Conservation (phyloP, 2,888 invertebrate species). For the Leucania comma region DNA sequence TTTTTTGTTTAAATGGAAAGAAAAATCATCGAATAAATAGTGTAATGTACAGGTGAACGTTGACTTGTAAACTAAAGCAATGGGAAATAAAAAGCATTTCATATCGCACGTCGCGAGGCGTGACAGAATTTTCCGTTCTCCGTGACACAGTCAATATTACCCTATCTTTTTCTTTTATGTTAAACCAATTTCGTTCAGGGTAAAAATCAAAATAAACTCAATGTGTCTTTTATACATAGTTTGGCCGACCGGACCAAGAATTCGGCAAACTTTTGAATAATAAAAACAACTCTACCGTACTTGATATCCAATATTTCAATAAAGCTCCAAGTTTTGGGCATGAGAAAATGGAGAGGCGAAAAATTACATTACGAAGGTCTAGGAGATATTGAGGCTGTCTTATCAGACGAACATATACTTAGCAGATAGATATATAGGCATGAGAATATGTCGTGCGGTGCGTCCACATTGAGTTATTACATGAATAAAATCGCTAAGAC, state of each 20-base stretch:
- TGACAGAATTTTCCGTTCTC: conserved; percentile 65
- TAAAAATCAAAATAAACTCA: conserved; percentile 81
- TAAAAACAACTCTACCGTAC: conserved; percentile 86
- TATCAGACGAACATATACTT: conserved; percentile 70
- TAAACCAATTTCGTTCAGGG: conserved; percentile 75
- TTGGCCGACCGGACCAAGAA: conserved; percentile 71
- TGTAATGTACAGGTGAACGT: conserved; percentile 19
- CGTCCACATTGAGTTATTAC: conserved; percentile 59
- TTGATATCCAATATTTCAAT: conserved; percentile 90
- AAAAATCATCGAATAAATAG: neutral
- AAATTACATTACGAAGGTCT: conserved; percentile 89
- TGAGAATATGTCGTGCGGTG: conserved; percentile 50
- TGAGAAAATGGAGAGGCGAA: conserved; percentile 85
- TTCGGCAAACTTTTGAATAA: conserved; percentile 83
- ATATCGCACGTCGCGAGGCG: conserved; percentile 64
- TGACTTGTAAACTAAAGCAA: conserved; percentile 45
- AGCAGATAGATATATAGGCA: conserved; percentile 55
- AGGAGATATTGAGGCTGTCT: conserved; percentile 82
- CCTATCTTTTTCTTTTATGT: conserved; percentile 72
- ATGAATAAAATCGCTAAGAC: conserved; percentile 55
- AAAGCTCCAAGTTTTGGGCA: conserved; percentile 84
- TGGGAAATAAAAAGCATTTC: conserved; percentile 63
- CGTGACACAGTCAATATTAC: conserved; percentile 72
- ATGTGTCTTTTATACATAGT: conserved; percentile 76
- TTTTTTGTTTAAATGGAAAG: neutral